Evolutionary conservation across 2,113 vertebrate genomes (phyloP).

Genomic region (Callipepla californica): DNA sequence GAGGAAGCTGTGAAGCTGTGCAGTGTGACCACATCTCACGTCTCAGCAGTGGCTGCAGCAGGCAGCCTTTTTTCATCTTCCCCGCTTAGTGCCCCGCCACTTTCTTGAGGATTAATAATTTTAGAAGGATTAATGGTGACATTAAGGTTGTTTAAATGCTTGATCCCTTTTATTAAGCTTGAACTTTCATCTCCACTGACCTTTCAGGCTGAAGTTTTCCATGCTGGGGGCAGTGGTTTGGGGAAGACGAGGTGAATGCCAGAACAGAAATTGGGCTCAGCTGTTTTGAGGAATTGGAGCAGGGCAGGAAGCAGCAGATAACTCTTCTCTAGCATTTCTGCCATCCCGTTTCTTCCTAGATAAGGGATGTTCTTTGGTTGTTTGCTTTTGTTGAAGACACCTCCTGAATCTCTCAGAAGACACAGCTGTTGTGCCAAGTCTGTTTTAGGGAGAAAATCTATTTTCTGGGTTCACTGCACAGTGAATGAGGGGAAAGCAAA

Average conservation of each 20-base stretch:
- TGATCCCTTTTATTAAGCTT: neutral
- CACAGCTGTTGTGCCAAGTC: neutral
- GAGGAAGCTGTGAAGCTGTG: neutral
- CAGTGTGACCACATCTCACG: neutral
- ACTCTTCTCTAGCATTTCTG: neutral
- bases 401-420: neutral
- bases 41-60: neutral
- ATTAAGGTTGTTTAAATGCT: neutral
- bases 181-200: slow-evolving; percentile 20
- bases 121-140: slow-evolving; percentile 8
- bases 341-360: slow-evolving; percentile 2
- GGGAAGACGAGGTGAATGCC: neutral
- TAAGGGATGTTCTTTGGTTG: neutral
- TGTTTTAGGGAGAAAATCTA: neutral
- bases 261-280: neutral
- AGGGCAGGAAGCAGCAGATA: slow-evolving; percentile 35
- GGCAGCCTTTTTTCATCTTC: neutral
- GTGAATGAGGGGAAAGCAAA: neutral
- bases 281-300: slow-evolving; percentile 30
- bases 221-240: neutral
- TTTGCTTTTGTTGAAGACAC: neutral
- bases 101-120: neutral
- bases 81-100: neutral
- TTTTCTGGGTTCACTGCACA: neutral
- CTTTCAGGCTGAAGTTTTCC: slow-evolving; percentile 39